Conservation (phyloP, 2,888 invertebrate species). For the Eretmocerus hayati region DNA sequence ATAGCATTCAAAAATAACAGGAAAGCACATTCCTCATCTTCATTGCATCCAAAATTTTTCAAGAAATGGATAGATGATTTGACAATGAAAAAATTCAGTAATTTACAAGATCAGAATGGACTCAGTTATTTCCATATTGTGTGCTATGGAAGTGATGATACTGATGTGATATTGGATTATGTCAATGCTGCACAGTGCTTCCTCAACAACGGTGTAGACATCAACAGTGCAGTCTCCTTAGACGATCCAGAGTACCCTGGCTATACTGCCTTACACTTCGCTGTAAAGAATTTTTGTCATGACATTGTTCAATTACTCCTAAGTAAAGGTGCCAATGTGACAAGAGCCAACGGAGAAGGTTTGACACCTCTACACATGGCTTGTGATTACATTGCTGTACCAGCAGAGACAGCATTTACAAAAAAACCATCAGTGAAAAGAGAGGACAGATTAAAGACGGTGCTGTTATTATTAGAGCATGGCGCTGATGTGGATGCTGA, state of each 20-base stretch:
- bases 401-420: too few relatives aligned
- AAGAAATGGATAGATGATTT: too few relatives aligned
- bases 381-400: too few relatives aligned
- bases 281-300: neutral
- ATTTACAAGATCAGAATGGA: neutral
- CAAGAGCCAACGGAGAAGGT: neutral
- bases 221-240: neutral
- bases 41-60: too few relatives aligned
- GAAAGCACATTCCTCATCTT: too few relatives aligned
- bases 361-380: neutral
- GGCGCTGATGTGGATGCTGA: too few relatives aligned
- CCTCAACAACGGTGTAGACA: neutral
- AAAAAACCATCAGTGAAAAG: too few relatives aligned
- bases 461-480: too few relatives aligned
- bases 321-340: neutral
- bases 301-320: neutral
- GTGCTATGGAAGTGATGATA: neutral
- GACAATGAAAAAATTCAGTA: neutral
- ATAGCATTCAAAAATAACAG: too few relatives aligned
- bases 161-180: neutral
- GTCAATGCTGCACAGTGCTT: too few relatives aligned
- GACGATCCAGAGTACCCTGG: neutral
- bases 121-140: neutral
- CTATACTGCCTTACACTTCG: neutral
- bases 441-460: too few relatives aligned